Evolutionary conservation across 2,888 invertebrate genomes (phyloP).

Genomic region (Augiades crinisus): DNA sequence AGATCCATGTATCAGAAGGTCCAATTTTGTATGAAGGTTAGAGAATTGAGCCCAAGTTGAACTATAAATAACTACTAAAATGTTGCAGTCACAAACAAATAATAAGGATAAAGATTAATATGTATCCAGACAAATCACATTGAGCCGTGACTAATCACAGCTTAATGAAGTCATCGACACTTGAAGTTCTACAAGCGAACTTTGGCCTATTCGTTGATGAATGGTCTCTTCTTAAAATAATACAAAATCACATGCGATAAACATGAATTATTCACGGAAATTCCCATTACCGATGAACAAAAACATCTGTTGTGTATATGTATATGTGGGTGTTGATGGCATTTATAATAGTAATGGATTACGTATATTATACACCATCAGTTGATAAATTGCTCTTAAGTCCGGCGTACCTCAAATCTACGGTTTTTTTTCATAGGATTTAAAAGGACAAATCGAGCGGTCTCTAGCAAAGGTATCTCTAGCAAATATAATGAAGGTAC

Average conservation of each 20-base stretch:
- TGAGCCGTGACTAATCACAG: not conserved
- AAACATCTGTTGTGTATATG: not conserved
- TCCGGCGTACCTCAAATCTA: too few species aligned
- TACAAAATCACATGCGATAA: not conserved
- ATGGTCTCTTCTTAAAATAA: not conserved
- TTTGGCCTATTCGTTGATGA: constrained; percentile 6
- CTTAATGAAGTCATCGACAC: constrained; percentile 1
- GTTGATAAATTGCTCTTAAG: not conserved
- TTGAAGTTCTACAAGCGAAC: not conserved
- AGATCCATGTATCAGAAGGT: too few species aligned
- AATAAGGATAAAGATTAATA: not conserved
- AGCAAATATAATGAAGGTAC: too few species aligned
- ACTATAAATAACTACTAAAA: too few species aligned
- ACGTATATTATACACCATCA: constrained; percentile 15
- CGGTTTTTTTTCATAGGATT: too few species aligned
- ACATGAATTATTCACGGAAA: constrained; percentile 5
- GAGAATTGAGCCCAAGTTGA: too few species aligned
- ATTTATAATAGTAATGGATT: constrained; percentile 16
- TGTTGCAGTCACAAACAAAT: too few species aligned
- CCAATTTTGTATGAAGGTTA: too few species aligned
- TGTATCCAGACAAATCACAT: not conserved
- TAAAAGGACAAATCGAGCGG: too few species aligned
- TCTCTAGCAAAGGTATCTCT: too few species aligned
- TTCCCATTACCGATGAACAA: constrained; percentile 3
- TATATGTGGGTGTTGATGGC: constrained; percentile 5